Evolutionary conservation across 2,113 vertebrate genomes (phyloP), one percentile per base, ranked within the genome.

Genomic region (Melanocharis versteri): DNA sequence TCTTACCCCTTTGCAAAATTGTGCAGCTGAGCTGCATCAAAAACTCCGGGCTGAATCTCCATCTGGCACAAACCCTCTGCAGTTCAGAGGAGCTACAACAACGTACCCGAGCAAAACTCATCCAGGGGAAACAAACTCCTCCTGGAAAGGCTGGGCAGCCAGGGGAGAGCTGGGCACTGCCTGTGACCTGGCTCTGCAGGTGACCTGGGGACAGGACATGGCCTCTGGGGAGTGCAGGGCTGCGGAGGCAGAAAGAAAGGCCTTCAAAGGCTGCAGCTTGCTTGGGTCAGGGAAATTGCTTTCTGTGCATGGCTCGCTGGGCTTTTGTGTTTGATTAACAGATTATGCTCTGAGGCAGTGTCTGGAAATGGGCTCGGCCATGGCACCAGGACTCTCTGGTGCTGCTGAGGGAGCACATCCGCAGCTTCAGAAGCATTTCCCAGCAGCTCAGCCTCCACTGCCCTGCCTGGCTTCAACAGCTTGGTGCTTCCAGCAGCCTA

Each of bases 281-380:
- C 87, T 95, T 56, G 39, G 71, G 50, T 62, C 87, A 75, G 92
- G 94, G 27, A 77, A 83, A 90, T 6, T 21, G 71, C 30, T 77
- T 44, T 76, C 44, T 39, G 33, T 30, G 48, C 51, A 42, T 11
- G 47, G 35, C 90, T 90, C 1, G 1, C 66, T 68, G 53, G 93
- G 94, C 75, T 58, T 90, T 39, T 83, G 62, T 71, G 88, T 71
- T 66, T 56, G 90, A 93, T 70, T 33, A 91, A 66, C 58, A 73
- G 47, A 70, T 70, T 24, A 70, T 62, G 71, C 44, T 73, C 30
- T 26, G 68, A 83, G 58, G 71, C 82, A 85, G 82, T 1, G 54
- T 35, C 66, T 88, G 90, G 66, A 73, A 91, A 73, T 1, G 45
- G 69, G 28, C 47, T 48, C 3, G 1, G 65, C 83, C 4, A 6